Conservation (phyloP, 2,888 invertebrate species). For the Drosophila subsilvestris region DNA sequence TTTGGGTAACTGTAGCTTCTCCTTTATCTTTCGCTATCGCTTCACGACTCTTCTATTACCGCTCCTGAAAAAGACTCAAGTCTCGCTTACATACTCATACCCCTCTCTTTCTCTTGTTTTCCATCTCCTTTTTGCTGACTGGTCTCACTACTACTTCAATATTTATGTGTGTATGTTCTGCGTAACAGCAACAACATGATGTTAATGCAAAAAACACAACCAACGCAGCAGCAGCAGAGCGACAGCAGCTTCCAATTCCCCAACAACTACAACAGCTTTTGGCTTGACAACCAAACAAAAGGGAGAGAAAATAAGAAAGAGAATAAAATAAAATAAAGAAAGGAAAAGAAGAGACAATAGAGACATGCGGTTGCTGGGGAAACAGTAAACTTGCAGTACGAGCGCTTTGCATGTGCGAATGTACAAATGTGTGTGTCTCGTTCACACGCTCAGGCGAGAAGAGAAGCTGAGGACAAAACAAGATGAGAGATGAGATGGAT, state of each 20-base stretch:
- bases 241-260: slow-evolving; percentile 46
- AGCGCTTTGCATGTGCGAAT: slow-evolving; percentile 21
- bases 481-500: slow-evolving; percentile 31
- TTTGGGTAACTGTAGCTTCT: slow-evolving; percentile 17
- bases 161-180: slow-evolving; percentile 37
- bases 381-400: slow-evolving; percentile 44
- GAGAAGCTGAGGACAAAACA: slow-evolving; percentile 19
- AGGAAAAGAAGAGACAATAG: slow-evolving; percentile 37
- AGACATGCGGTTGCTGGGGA: slow-evolving; percentile 50
- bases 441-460: slow-evolving; percentile 43
- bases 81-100: slow-evolving; percentile 40
- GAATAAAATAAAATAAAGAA: slow-evolving; percentile 32
- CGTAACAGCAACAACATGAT: slow-evolving; percentile 39
- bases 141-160: slow-evolving; percentile 33
- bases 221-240: slow-evolving; percentile 27
- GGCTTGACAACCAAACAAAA: slow-evolving; percentile 52
- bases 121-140: slow-evolving; percentile 19
- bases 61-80: slow-evolving; percentile 18
- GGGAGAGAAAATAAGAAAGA: slow-evolving; percentile 22
- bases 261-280: slow-evolving; percentile 41
- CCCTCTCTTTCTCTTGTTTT: neutral
- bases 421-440: slow-evolving; percentile 24
- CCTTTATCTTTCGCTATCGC: slow-evolving; percentile 42
- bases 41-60: slow-evolving; percentile 20
- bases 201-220: slow-evolving; percentile 15